Conservation (phyloP, 2,888 invertebrate species). For the Platerodrilus igneus region DNA sequence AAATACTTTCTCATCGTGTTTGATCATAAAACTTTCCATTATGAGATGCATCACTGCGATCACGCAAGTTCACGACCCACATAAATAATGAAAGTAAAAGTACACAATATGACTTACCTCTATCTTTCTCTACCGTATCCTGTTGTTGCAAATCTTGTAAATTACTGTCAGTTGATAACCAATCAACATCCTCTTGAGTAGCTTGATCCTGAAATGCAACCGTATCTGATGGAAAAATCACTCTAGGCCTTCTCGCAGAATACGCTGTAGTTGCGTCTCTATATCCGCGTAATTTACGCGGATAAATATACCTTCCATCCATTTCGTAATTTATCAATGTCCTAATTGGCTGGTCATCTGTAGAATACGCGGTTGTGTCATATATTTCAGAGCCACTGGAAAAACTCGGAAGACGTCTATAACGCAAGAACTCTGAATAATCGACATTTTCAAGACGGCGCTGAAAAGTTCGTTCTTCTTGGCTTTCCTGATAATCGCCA, state of each 20-base stretch:
- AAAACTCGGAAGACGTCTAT: conserved; percentile 17
- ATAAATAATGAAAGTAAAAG: conserved; percentile 13
- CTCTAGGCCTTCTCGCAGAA: conserved; percentile 41
- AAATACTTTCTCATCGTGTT: too few species aligned
- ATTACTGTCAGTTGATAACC: conserved; percentile 38
- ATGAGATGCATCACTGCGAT: not conserved
- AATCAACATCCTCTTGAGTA: conserved; percentile 36
- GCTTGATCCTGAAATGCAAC: conserved; percentile 46
- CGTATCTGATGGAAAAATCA: conserved; percentile 47
- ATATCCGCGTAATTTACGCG: conserved; percentile 23
- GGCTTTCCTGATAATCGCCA: conserved; percentile 31
- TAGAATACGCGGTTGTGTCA: conserved; percentile 12
- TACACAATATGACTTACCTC: conserved; percentile 53
- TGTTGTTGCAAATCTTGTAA: conserved; percentile 58
- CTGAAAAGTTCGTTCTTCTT: conserved; percentile 3
- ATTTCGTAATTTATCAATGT: not conserved
- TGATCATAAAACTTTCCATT: conserved; percentile 1
- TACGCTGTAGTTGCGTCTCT: conserved; percentile 13
- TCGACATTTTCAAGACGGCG: conserved; percentile 22
- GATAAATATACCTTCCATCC: conserved; percentile 4
- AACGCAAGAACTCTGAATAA: conserved; percentile 19
- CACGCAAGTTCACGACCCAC: not conserved
- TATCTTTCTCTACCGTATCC: conserved; percentile 53
- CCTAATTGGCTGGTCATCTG: not conserved
- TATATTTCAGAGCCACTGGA: conserved; percentile 29